phyloP scores from a whole-genome alignment of 2,888 invertebrate genomes.

The Carcina quercana region DNA sequence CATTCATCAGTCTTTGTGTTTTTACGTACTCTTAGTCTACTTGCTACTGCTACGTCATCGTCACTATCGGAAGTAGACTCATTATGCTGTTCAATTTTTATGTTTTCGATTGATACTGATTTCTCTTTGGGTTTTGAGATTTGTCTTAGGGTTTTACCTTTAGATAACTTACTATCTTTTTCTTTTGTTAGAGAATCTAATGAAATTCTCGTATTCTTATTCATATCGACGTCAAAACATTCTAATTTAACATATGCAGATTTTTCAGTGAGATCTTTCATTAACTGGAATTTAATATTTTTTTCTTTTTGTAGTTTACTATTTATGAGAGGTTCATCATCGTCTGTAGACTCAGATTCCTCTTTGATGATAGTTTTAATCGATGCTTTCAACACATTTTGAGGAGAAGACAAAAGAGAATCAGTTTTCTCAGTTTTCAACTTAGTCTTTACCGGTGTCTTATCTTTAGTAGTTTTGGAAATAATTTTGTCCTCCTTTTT shows the following conservation, averaged over 20 bases:
- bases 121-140: conserved; percentile 43
- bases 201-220: conserved; percentile 53
- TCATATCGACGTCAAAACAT: conserved; percentile 63
- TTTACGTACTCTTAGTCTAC: conserved; percentile 62
- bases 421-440: conserved; percentile 32
- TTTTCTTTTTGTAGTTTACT: conserved; percentile 60
- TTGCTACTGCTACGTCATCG: conserved; percentile 55
- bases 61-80: conserved; percentile 59
- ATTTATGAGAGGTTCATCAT: conserved; percentile 59
- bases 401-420: conserved; percentile 12
- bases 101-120: conserved; percentile 38
- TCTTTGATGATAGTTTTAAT: conserved; percentile 43
- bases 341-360: conserved; percentile 57
- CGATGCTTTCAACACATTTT: conserved; percentile 23
- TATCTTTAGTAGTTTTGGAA: conserved; percentile 34
- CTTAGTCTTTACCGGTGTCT: conserved; percentile 29
- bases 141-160: conserved; percentile 41
- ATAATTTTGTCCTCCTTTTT: conserved; percentile 33
- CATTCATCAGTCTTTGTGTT: conserved; percentile 61
- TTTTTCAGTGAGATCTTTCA: conserved; percentile 64
- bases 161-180: conserved; percentile 42
- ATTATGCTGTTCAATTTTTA: conserved; percentile 46
- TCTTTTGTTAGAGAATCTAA: conserved; percentile 44
- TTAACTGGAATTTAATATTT: conserved; percentile 52
- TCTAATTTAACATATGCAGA: conserved; percentile 65